A percentile compares a stretch with the other conserved stretches of the same genome.
Evolutionary conservation across 2,797 vertebrate species (phyloP).

Genomic region (Sciurus carolinensis): DNA sequence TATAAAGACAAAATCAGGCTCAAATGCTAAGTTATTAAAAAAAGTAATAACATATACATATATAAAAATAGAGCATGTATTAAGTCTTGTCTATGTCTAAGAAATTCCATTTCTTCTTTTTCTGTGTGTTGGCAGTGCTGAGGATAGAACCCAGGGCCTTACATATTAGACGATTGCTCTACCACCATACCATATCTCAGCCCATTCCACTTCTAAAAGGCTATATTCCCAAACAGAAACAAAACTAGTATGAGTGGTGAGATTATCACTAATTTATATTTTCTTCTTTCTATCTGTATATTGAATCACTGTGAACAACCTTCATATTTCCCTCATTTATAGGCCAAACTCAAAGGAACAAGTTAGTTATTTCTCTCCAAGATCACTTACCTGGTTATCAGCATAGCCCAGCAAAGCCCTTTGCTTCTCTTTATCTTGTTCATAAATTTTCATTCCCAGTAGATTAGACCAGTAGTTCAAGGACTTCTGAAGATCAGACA

Average conservation of each 20-base stretch:
- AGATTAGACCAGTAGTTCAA: slow-evolving; percentile 94
- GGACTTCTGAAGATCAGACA: slow-evolving; percentile 94
- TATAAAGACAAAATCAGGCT: background rate
- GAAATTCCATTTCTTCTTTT: background rate
- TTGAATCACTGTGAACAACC: background rate
- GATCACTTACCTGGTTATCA: slow-evolving; percentile 92
- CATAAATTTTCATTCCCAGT: slow-evolving; percentile 95
- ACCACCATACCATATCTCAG: background rate
- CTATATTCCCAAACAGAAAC: background rate
- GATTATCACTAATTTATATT: background rate
- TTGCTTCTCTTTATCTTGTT: slow-evolving; percentile 93
- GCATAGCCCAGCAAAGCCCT: slow-evolving; percentile 93
- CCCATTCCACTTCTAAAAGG: background rate
- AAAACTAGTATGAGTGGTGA: background rate
- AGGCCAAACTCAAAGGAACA: slow-evolving; percentile 6
- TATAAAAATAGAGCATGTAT: background rate
- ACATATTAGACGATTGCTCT: background rate
- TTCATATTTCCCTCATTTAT: slow-evolving; percentile 7
- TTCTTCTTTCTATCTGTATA: slow-evolving; percentile 37
- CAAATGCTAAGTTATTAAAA: slow-evolving; percentile 20
- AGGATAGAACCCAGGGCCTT: background rate
- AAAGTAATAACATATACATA: background rate
- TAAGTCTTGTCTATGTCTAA: slow-evolving; percentile 17
- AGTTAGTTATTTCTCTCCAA: background rate
- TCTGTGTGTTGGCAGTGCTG: background rate